Evolutionary conservation across 2,888 invertebrate species (phyloP), one percentile per base, ranked within the genome.

Genomic region (Macrosoma leucophasiata): DNA sequence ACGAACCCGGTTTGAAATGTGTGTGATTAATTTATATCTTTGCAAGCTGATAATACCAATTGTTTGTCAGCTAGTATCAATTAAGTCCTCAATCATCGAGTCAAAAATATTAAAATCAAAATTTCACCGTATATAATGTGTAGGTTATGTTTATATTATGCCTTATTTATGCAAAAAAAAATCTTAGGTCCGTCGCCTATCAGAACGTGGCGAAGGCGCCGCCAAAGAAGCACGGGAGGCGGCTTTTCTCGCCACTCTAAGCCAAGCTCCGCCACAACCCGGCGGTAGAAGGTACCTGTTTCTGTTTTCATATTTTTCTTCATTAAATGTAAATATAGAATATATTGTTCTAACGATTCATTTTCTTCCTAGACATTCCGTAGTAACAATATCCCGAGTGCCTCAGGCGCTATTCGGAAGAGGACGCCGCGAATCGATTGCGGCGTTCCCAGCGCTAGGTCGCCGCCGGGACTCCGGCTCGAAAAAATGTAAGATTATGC

Each of bases 371-470:
- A 88, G 94, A 50, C 94, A 94, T 75, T 94, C 94, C 34, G 93
- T 94, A 24, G 94, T 94, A 11, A 94, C 94, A 46, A 94, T 94
- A 56, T 94, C 93, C 0, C 90, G 90, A 69, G 91, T 94, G 29
- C 94, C 94, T 2, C 86, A 90, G 25, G 87, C 91, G 1, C 68
- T 93, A 3, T 94, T 94, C 52, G 93, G 93, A 0, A 88, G 93
- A 9, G 90, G 88, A 34, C 88, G 94, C 0, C 87, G 94, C 8
- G 94, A 94, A 69, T 93, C 93, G 9, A 91, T 94, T 30, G 92
- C 94, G 2, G 92, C 92, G 1, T 92, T 91, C 59, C 91, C 93
- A 2, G 82, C 86, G 18, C 69, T 85, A 2, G 69, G 84, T 30
- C 82, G 84, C 21, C 79, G 82, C 42, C 66, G 78, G 35, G 75